phyloP scores from a whole-genome alignment of 2,888 invertebrate species.

The Phortica magna region DNA sequence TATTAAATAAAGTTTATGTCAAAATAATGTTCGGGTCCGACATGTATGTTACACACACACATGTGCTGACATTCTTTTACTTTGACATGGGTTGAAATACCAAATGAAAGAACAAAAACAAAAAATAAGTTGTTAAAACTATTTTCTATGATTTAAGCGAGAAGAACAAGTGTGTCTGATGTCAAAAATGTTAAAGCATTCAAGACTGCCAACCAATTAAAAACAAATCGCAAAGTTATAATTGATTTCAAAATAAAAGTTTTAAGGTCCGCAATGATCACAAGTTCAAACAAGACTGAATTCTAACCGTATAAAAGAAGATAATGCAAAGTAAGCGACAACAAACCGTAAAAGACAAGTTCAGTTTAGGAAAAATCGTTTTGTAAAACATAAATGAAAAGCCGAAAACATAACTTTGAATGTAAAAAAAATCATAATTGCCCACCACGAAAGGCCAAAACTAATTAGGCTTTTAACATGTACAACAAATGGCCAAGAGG shows the following conservation, averaged over 20 bases:
- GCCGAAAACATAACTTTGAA: too few relatives aligned
- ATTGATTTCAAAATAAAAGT: constrained; percentile 11
- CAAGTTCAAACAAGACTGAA: too few relatives aligned
- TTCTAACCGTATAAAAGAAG: too few relatives aligned
- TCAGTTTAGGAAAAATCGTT: too few relatives aligned
- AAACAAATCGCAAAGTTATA: constrained; percentile 20
- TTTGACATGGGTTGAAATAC: background rate
- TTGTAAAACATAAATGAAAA: too few relatives aligned
- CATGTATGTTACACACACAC: background rate
- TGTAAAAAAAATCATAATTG: too few relatives aligned
- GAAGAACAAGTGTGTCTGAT: background rate
- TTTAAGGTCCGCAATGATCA: too few relatives aligned
- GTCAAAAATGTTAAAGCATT: background rate
- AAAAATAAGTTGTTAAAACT: background rate
- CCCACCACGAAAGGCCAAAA: too few relatives aligned
- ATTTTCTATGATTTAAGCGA: background rate
- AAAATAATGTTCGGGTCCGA: background rate
- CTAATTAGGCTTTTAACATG: background rate
- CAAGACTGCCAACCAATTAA: constrained; percentile 12
- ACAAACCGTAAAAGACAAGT: too few relatives aligned
- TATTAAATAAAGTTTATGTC: background rate
- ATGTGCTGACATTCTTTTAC: background rate
- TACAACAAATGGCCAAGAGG: background rate
- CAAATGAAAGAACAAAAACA: background rate
- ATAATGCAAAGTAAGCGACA: too few relatives aligned